Base-by-base conservation (phyloP, 2,888 invertebrate species). In the Mactromeris polynyma region DNA sequence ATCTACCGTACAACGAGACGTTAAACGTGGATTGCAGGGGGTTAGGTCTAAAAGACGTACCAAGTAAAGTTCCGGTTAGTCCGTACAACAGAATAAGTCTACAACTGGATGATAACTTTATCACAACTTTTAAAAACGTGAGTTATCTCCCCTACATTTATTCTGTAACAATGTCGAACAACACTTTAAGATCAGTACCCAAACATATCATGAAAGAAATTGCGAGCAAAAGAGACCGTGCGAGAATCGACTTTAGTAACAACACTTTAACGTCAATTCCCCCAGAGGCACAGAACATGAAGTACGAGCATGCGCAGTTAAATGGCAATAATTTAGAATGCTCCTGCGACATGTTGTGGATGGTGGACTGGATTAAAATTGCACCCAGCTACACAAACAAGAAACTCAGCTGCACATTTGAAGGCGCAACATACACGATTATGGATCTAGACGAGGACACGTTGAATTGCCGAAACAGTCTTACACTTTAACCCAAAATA, bases 351-450 rank as follows among this genome's bases (percentile, higher is more conserved):
- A 92, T 91, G 92, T 81, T 89, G 0, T 93, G 92, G 92, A 91
- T 91, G 93, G 86, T 58, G 9, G 90, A 87, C 4, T 93, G 93
- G 93, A 90, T 93, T 14, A 90, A 87, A n/a, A 46, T 90, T 21
- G 89, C 90, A 17, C 89, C 90, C 0, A 51, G 69, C 54, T 85
- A 89, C 69, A 51, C 81, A 0, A 86, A 91, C 36, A 86, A 92
- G 38, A 38, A 58, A 33, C 36, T 93, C 4, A 83, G 46, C 26
- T 93, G 93, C 79, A 86, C 82, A 31, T 89, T 90, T 40, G 88
- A 93, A 11, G 83, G 87, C 6, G 69, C 89, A 1, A 4, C 73
- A 19, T 89, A 89, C 46, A 89, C 83, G 31, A 91, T 93, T 19
- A 82, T 64, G 3, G 91, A 92, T 31, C 73, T 93, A 6, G 89